These are phyloP conservation scores for Cairina moschata DNA, from an alignment of 2,113 vertebrate species.

Conservation along the genomic window DNA sequence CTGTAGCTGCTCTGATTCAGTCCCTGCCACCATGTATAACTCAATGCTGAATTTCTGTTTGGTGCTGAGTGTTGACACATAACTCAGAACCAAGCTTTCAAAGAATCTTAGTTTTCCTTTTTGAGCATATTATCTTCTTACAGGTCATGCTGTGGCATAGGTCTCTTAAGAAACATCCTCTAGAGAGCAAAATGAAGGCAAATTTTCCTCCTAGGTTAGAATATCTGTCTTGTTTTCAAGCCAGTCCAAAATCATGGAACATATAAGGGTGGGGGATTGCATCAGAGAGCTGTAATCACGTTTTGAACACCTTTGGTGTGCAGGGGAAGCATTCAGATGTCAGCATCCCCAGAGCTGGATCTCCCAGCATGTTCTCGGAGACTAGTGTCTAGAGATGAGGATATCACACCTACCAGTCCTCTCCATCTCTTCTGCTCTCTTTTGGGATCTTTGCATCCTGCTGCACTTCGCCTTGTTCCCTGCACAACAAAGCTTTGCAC, in stretches of 20 bases:
- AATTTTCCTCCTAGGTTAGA: neutral
- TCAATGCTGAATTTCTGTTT: neutral
- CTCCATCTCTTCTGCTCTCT: neutral
- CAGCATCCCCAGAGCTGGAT: neutral
- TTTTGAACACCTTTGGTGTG: neutral
- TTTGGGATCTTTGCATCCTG: neutral
- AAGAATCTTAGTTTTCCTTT: neutral
- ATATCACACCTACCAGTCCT: neutral
- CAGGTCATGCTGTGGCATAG: too few relatives aligned
- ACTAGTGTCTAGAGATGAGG: neutral
- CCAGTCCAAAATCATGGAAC: neutral
- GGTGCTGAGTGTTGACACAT: neutral
- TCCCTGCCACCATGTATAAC: neutral
- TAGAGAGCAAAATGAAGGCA: too few relatives aligned
- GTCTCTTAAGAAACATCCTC: too few relatives aligned
- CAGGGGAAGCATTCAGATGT: neutral
- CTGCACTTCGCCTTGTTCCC: neutral
- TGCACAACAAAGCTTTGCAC: neutral
- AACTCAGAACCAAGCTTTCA: neutral
- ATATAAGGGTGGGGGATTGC: neutral
- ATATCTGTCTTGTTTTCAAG: neutral
- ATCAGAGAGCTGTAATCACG: neutral
- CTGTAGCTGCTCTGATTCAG: neutral
- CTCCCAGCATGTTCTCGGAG: neutral
- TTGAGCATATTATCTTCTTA: too few relatives aligned